Base-by-base conservation (phyloP, 2,888 invertebrate genomes). In the Lissonota sp. region DNA sequence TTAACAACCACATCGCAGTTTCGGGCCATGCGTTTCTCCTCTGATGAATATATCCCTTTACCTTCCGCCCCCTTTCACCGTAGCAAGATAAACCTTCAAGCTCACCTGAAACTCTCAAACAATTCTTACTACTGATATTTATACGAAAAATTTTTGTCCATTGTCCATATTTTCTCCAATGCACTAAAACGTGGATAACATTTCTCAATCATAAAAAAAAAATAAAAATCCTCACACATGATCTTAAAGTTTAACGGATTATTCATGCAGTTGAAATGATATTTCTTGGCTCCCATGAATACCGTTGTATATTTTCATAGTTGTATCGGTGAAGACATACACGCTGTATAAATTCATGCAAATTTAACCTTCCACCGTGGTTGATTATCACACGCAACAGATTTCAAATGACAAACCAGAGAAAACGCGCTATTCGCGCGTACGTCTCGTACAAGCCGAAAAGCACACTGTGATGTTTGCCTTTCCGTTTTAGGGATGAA, bases 21-120 rank as follows among this genome's bases (percentile, higher is more conserved):
- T 82, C 85, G 83, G 79, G 26, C 26, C 26, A 26, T 26, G 26
- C 85, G 78, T 85, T 80, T 85, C 26, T 26, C 71, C 69, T 82
- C 86, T 88, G 89, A 86, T 87, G 86, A 89, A 88, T 89, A 73
- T 85, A 6, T 51, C 39, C 39, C 7, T 26, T 49, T 64, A 37
- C 49, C 12, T 37, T 37, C 49, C 86, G 85, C 84, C 85, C 82
- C 84, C 86, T 88, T 53, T 53, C 53, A 4, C 14, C 5, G 4
- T 37, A 55, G 16, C 63, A 40, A 63, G 39, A 6, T 46, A 46
- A 51, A 49, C 73, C 73, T 73, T 70, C 49, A 70, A 79, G 72
- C 80, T 83, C 79, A 83, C 79, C 78, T 26, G 26, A 79, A 83
- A 79, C 12, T 53, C 73, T 80, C 79, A 60, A 64, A 73, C 63